Percentiles rank a stretch among this genome's conserved stretches.
Conservation (phyloP, 2,113 vertebrate species). For the Entelurus aequoreus region DNA sequence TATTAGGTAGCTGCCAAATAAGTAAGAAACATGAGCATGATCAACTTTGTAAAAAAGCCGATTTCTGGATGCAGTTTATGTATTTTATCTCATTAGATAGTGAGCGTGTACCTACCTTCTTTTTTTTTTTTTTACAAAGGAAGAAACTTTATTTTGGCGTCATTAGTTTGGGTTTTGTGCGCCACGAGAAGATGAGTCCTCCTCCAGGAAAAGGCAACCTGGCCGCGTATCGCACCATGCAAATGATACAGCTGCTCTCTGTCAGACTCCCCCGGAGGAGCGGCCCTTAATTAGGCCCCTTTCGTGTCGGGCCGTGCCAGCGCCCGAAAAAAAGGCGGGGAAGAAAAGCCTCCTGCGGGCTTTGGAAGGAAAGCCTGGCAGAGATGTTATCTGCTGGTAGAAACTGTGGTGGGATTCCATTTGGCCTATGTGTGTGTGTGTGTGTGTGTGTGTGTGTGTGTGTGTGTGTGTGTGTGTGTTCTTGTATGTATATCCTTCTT, state of each 20-base stretch:
- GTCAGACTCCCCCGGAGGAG: constrained; percentile 31
- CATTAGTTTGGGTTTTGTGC: not conserved
- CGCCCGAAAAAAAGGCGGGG: constrained; percentile 44
- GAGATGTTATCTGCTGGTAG: constrained; percentile 37
- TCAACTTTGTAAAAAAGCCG: not conserved
- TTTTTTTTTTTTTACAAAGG: not conserved
- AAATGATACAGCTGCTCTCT: constrained; percentile 40
- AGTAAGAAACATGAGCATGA: too few relatives aligned
- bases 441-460: too few relatives aligned
- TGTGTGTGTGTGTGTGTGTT: too few relatives aligned
- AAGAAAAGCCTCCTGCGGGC: constrained; percentile 22
- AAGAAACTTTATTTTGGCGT: not conserved
- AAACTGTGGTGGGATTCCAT: constrained; percentile 23
- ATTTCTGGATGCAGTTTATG: not conserved
- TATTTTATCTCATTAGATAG: not conserved
- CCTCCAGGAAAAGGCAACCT: constrained; percentile 24
- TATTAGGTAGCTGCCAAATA: too few relatives aligned
- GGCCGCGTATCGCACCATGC: constrained; percentile 27
- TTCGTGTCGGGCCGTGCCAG: constrained; percentile 38
- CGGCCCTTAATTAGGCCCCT: constrained; percentile 52
- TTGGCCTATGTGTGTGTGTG: constrained; percentile 39
- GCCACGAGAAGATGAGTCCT: not conserved
- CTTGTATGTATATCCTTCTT: too few relatives aligned
- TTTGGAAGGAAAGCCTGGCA: constrained; percentile 23
- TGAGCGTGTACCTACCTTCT: not conserved